Evolutionary conservation across 2,888 invertebrate genomes (phyloP).

Genomic region (Melipona beecheii): DNA sequence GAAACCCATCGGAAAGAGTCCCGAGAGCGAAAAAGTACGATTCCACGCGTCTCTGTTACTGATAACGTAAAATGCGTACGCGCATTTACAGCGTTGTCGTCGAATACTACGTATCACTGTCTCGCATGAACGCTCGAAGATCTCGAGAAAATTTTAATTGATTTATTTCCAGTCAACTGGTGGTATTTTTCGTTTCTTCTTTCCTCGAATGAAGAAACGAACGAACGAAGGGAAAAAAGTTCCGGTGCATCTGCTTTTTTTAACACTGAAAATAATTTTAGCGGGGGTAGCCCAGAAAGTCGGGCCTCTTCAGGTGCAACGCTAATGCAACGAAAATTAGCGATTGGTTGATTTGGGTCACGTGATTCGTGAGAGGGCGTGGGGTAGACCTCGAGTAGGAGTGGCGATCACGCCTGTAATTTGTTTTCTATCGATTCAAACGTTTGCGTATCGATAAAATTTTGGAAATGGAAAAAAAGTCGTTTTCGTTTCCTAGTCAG

Average conservation of each 20-base stretch:
- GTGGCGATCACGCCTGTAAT: no score
- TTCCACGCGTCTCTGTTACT: neutral
- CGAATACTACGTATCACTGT: neutral
- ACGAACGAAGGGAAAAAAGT: neutral
- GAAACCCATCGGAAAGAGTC: neutral
- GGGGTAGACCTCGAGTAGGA: no score
- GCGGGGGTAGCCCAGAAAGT: no score
- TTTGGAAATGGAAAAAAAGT: no score
- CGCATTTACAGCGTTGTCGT: neutral
- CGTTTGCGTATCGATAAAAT: no score
- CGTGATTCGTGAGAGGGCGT: no score
- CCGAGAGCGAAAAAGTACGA: neutral
- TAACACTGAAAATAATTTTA: no score
- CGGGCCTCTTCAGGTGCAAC: no score
- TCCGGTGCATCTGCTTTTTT: neutral
- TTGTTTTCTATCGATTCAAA: no score
- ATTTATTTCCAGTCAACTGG: conserved; percentile 32
- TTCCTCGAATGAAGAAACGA: conserved; percentile 16
- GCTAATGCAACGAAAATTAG: no score
- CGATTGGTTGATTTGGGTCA: no score
- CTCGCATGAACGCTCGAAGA: neutral
- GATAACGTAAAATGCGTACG: neutral
- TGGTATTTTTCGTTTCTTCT: conserved; percentile 13
- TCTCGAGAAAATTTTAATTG: neutral
- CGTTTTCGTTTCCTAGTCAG: no score